A percentile compares a stretch with the other conserved stretches of the same genome.
Conservation (phyloP, 2,797 vertebrate genomes). For the Epinephelus coioides region DNA sequence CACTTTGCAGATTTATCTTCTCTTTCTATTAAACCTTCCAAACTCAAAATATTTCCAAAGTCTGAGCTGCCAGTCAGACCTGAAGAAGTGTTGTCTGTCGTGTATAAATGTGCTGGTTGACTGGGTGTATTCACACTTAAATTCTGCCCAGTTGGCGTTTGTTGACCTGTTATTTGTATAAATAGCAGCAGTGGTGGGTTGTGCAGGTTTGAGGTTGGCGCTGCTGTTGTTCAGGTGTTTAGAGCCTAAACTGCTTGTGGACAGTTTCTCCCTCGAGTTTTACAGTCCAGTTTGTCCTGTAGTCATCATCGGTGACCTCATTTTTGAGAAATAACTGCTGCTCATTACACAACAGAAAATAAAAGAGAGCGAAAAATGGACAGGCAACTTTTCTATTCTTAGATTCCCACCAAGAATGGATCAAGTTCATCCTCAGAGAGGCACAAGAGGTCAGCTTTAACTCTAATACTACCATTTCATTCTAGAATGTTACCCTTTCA, state of each 20-base stretch:
- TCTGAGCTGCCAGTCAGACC: conserved; percentile 20
- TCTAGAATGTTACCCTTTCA: background rate
- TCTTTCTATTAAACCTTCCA: background rate
- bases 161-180: conserved; percentile 30
- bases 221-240: conserved; percentile 9
- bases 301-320: background rate
- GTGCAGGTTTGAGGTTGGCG: background rate
- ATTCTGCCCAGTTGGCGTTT: background rate
- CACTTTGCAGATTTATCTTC: background rate
- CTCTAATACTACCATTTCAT: background rate
- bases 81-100: background rate
- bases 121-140: background rate
- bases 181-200: conserved; percentile 7
- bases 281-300: background rate
- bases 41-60: background rate
- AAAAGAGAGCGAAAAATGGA: too few relatives aligned
- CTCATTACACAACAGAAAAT: background rate
- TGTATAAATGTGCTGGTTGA: background rate
- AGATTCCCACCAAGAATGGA: background rate
- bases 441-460: too few relatives aligned
- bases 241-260: conserved; percentile 15
- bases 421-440: background rate
- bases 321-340: background rate
- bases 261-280: background rate
- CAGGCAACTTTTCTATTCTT: background rate